Base-by-base conservation (phyloP, 2,888 invertebrate species). In the Liposcelis brunnea region DNA sequence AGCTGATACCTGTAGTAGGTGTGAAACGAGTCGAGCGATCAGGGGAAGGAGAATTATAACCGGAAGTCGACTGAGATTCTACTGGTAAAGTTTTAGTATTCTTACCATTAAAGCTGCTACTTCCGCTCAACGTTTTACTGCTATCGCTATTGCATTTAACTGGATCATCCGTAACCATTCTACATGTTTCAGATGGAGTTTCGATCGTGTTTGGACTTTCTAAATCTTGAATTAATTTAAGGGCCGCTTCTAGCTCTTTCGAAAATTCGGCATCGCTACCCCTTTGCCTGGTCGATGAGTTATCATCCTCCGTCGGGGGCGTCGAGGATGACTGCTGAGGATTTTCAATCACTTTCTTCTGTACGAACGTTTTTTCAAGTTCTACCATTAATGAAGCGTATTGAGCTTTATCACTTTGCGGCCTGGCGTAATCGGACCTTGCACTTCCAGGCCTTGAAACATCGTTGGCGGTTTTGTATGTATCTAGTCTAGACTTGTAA, bases 351-450 rank as follows among this genome's bases (percentile, higher is more conserved):
- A 61, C 62, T 50, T 64, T 64, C 50, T 65, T 66, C 44, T 53
- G 57, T 4, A 58, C 59, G 42, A 68, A 62, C 10, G 66, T 64
- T 45, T 60, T 62, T 47, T 67, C 65, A 33, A 68, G 56, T 53
- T 69, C 68, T 48, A 64, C 62, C 63, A 68, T 64, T 26, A 68
- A 54, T 16, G 67, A 66, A 4, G 67, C 68, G 51, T 68, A 67
- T 50, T 67, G 67, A 16, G 65, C 64, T 49, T 64, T 62, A 47
- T 67, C 67, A 33, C 54, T 52, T 14, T 59, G 59, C 31, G 61
- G 59, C 7, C 54, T 52, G 16, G 33, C 42, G 19, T 14, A 19
- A 19, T 40, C 40, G 19, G 19, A 40, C 14, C 44, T 36, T 31
- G 42, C 19, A 18, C 45, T 42, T 21, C 44, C 26, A 47, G 51